Evolutionary conservation across 2,113 vertebrate genomes (phyloP).

Genomic region (Muntiacus reevesi): DNA sequence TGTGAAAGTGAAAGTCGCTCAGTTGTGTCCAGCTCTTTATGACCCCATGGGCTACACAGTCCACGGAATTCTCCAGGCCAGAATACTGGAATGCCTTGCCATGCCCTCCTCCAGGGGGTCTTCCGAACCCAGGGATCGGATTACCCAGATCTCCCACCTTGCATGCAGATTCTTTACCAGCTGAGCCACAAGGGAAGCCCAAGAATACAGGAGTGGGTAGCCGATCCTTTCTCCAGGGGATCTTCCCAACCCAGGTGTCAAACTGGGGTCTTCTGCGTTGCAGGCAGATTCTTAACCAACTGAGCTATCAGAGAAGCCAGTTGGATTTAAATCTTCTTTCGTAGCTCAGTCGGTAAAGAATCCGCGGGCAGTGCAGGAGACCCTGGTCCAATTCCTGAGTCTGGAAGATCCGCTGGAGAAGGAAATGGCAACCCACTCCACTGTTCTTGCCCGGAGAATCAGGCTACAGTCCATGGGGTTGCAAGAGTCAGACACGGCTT

Average conservation of each 20-base stretch:
- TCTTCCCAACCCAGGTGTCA: background rate
- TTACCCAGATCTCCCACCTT: background rate
- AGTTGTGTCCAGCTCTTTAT: background rate
- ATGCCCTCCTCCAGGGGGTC: background rate
- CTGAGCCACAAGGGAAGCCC: background rate
- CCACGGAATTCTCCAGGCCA: background rate
- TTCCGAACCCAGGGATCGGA: background rate
- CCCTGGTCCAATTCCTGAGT: background rate
- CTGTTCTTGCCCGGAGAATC: background rate
- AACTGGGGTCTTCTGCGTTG: background rate
- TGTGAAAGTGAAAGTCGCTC: background rate
- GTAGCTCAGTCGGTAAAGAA: background rate
- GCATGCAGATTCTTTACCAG: background rate
- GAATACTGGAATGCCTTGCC: background rate
- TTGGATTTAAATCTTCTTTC: background rate
- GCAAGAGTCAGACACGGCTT: background rate
- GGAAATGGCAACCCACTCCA: background rate
- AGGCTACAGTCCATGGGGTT: background rate
- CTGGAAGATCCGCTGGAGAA: background rate
- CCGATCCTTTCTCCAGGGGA: background rate
- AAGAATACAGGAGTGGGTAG: background rate
- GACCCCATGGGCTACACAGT: background rate
- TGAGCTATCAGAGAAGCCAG: background rate
- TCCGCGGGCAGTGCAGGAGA: background rate
- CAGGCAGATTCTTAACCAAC: background rate